Conservation (phyloP, 2,888 invertebrate genomes). For the Aricia artaxerxes region DNA sequence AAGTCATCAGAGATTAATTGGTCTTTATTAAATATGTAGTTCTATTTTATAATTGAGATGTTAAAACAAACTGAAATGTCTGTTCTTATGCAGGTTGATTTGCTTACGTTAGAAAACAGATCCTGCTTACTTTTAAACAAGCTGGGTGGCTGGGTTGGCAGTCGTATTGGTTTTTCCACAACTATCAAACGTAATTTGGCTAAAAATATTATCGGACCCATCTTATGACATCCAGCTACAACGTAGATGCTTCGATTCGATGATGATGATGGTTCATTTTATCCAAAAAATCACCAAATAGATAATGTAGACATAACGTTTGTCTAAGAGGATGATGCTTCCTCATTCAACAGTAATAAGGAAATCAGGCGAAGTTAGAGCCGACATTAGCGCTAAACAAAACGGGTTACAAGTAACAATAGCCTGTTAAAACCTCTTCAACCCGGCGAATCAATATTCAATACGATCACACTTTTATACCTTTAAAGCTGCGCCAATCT, state of each 20-base stretch:
- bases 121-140: too few species aligned
- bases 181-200: too few species aligned
- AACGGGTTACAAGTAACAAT: slow-evolving; percentile 36
- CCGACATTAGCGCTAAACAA: slow-evolving; percentile 8
- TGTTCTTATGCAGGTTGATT: not conserved
- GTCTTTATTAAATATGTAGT: not conserved
- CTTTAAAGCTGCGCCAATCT: not conserved
- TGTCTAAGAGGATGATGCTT: not conserved
- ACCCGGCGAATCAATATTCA: slow-evolving; percentile 35
- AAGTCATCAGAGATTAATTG: not conserved
- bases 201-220: too few species aligned
- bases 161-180: too few species aligned
- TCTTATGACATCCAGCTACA: too few species aligned
- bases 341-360: slow-evolving; percentile 4
- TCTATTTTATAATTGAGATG: not conserved
- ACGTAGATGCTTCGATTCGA: too few species aligned
- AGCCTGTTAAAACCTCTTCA: slow-evolving; percentile 42
- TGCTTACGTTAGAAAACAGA: too few species aligned
- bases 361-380: not conserved
- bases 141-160: too few species aligned
- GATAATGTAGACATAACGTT: too few species aligned
- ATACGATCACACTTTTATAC: not conserved
- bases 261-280: too few species aligned
- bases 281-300: too few species aligned
- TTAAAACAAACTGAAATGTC: not conserved